Evolutionary conservation across 2,888 invertebrate species (phyloP), one percentile per base, ranked within the genome.

Genomic region (Cephus runcator): DNA sequence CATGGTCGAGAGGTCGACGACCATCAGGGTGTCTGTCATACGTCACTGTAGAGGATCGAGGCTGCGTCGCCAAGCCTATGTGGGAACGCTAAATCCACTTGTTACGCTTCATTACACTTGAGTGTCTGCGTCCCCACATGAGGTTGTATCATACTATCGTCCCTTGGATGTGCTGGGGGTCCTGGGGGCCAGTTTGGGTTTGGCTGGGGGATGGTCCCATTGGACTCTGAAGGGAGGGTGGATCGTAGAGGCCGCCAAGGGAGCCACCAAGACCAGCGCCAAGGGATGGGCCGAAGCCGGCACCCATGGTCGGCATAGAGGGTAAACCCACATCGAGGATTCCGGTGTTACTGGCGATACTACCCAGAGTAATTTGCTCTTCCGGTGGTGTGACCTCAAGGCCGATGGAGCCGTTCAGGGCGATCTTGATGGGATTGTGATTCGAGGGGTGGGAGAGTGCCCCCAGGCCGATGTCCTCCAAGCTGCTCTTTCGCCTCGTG

Each of bases 121-220:
- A 95, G 92, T 95, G 93, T 93, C 96, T 95, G 92, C 96, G 96
- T 94, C 97, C 96, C 96, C 97, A 96, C 96, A 97, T 96, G 82
- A 96, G 95, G 94, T 97, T 95, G 94, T 97, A 97, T 97, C 97
- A 97, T 96, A 97, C 97, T 92, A 97, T 97, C 90, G 97, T 97
- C 85, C 97, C 97, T 92, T 97, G 97, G 81, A 97, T 93, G 89
- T 96, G 96, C 90, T 96, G 96, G 31, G 96, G 94, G 88, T 95
- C 95, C 34, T 92, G 91, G 9, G 90, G 90, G 88, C 84, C 89
- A 87, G 83, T 87, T 81, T 85, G 93, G 79, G 0, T 79, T 69
- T 73, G 82, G 81, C 34, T 79, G 35, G 76, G 69, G 9, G 79
- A 83, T 3, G 85, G 84, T 33, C 87, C 85, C 76, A 86, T 81